A percentile compares a stretch with the other conserved stretches of the same genome.
These are phyloP conservation scores for Pimpla rufipes DNA, from an alignment of 2,888 invertebrate species.

Conservation along the genomic window DNA sequence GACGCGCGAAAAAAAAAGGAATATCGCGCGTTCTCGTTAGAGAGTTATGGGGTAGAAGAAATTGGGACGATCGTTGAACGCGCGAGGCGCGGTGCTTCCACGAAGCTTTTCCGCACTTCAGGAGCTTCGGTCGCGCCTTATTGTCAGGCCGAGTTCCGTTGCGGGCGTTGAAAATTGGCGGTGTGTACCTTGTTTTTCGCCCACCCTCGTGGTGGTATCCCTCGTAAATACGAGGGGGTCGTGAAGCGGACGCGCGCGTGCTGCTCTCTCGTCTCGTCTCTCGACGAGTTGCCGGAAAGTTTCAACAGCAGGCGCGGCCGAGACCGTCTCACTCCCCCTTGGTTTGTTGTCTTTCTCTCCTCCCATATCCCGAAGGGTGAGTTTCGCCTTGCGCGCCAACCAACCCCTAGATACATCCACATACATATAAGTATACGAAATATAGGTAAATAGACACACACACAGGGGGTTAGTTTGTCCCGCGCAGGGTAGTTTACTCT, in stretches of 20 bases:
- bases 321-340: conserved; percentile 25
- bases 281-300: conserved; percentile 52
- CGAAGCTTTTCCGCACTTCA: conserved; percentile 39
- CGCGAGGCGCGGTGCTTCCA: conserved; percentile 24
- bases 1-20: neutral
- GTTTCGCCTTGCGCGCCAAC: neutral
- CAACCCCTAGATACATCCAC: neutral
- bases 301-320: conserved; percentile 56
- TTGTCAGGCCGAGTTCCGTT: conserved; percentile 6
- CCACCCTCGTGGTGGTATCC: conserved; percentile 71
- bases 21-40: conserved; percentile 70
- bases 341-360: conserved; percentile 37
- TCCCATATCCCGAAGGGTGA: conserved; percentile 36
- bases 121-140: conserved; percentile 10
- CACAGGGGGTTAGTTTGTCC: conserved; percentile 57
- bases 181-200: conserved; percentile 63
- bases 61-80: conserved; percentile 69
- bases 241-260: conserved; percentile 56
- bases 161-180: conserved; percentile 73
- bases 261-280: conserved; percentile 45
- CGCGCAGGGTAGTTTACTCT: conserved; percentile 53
- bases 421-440: neutral
- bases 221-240: conserved; percentile 76
- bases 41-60: conserved; percentile 74
- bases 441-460: neutral